Evolutionary conservation across 2,113 vertebrate species (phyloP), one percentile per base, ranked within the genome.

Genomic region (Eptesicus fuscus): DNA sequence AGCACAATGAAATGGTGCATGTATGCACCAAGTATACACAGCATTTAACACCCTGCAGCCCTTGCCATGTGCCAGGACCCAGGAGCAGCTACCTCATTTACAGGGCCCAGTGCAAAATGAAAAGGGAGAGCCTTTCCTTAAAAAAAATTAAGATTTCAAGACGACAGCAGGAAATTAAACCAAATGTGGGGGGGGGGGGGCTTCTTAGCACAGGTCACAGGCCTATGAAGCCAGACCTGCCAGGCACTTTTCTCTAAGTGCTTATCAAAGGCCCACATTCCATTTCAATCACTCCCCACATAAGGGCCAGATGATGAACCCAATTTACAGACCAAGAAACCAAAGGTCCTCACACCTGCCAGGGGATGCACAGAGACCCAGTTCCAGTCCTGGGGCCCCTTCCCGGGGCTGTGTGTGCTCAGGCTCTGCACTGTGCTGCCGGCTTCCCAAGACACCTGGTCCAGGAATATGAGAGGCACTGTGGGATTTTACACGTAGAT

Each of bases 401-500:
- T 83, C 40, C 37, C 8, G 5, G 23, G 42, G n/a, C 67, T 8
- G 17, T 3, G 70, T n/a, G 76, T 17, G 79, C 32, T 49, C 23
- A 17, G 63, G 9, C 40, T 28, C 28, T 65, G 28, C 47, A 4
- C 35, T 11, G 14, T 16, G 23, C 78, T 88, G 51, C 89, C 86
- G 86, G 69, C 79, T 18, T 73, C 35, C 56, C 63, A 23, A 80
- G 67, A 92, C 74, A 63, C 47, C n/a, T 1, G 12, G 18, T 30
- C 82, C 73, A 84, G 89, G 53, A 95, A 88, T 14, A 9, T 30
- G 32, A 37, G 59, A 90, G 44, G 23, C 59, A 47, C 71, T 69
- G 84, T 90, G 95, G 77, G 77, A 95, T 73, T 94, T 96, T 32
- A 92, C 94, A 94, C 32, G 0, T 88, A 73, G 40, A 17, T 32